Conservation (phyloP, 1,140 invertebrate species). For the Cydia fagiglandana region DNA sequence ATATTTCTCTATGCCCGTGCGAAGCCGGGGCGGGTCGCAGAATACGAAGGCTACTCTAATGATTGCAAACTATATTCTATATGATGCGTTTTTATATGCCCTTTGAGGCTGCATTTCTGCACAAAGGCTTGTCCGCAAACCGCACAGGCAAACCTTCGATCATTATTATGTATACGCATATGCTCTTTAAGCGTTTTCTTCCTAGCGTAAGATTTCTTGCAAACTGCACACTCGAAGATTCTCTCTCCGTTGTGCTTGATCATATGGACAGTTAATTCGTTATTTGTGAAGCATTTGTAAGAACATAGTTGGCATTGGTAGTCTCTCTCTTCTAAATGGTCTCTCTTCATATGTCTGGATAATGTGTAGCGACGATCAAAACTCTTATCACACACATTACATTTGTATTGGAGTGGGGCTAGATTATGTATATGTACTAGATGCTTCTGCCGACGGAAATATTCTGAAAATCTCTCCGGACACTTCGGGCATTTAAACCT, state of each 20-base stretch:
- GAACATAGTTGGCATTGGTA: slow-evolving; percentile 64
- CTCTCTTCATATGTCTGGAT: slow-evolving; percentile 66
- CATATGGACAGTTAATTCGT: slow-evolving; percentile 80
- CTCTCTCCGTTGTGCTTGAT: slow-evolving; percentile 83
- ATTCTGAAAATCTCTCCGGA: slow-evolving; percentile 64
- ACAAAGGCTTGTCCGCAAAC: slow-evolving; percentile 79
- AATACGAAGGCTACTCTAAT: not conserved
- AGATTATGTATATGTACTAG: slow-evolving; percentile 60
- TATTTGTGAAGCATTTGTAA: slow-evolving; percentile 67
- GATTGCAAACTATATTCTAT: slow-evolving; percentile 34
- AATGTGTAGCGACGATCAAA: slow-evolving; percentile 65
- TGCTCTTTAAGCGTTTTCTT: slow-evolving; percentile 86
- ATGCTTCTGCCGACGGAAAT: slow-evolving; percentile 66
- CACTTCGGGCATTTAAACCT: slow-evolving; percentile 68
- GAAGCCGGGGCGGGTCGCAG: too few species aligned
- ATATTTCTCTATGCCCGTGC: too few species aligned
- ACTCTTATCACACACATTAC: slow-evolving; percentile 65
- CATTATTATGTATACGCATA: slow-evolving; percentile 82
- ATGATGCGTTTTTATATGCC: slow-evolving; percentile 64
- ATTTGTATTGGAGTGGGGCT: slow-evolving; percentile 61
- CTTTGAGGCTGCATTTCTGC: slow-evolving; percentile 68
- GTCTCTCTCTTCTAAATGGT: slow-evolving; percentile 70
- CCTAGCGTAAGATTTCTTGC: slow-evolving; percentile 82
- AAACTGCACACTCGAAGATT: slow-evolving; percentile 79
- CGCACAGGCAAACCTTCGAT: slow-evolving; percentile 75